phyloP scores from a whole-genome alignment of 2,888 invertebrate genomes.

The Heliconius aoede region DNA sequence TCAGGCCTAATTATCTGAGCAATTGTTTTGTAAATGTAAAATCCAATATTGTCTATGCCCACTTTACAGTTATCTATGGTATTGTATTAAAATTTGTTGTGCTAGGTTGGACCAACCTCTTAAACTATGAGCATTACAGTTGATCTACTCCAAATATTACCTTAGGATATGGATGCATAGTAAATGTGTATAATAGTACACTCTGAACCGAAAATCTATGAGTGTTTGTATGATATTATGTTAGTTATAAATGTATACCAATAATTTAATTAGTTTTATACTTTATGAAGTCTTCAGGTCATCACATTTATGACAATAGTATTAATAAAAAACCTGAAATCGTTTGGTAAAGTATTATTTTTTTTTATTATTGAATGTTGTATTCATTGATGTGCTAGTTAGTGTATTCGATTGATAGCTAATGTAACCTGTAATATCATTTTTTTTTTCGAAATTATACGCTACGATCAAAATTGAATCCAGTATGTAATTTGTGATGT shows the following conservation, averaged over 20 bases:
- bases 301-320: constrained; percentile 47
- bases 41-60: constrained; percentile 11
- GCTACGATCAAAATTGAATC: constrained; percentile 46
- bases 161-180: constrained; percentile 71
- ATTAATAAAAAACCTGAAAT: constrained; percentile 46
- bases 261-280: constrained; percentile 60
- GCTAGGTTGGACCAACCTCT: constrained; percentile 71
- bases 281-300: constrained; percentile 34
- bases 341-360: constrained; percentile 52
- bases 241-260: constrained; percentile 69
- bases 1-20: constrained; percentile 17
- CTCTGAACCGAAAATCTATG: constrained; percentile 66
- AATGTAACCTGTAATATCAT: constrained; percentile 38
- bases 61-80: not conserved
- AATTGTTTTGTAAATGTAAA: not conserved
- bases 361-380: constrained; percentile 46
- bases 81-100: constrained; percentile 40
- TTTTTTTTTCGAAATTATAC: constrained; percentile 28
- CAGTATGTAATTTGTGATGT: constrained; percentile 55
- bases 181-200: constrained; percentile 71
- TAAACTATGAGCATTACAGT: constrained; percentile 62
- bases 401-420: constrained; percentile 36
- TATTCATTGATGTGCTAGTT: constrained; percentile 17
- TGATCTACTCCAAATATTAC: constrained; percentile 77
- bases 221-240: constrained; percentile 56